Evolutionary conservation across 1,140 invertebrate genomes (phyloP), one percentile per base, ranked within the genome.

Genomic region (Bactericera cockerelli): DNA sequence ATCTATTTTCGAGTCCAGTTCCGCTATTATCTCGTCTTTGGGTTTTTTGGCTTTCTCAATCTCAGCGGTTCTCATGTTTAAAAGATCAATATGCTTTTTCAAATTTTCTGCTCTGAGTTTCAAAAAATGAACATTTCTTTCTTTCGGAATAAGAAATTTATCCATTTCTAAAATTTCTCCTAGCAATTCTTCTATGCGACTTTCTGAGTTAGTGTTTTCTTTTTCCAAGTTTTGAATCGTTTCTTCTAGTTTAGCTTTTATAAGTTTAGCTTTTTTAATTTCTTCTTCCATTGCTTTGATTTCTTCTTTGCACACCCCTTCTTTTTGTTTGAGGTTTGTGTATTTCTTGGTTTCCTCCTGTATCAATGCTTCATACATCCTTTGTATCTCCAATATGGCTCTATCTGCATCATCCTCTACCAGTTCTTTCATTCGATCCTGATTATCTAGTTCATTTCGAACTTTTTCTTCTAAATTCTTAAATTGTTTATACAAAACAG

Each of bases 11-110:
- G 4, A 6, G 11, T 56, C 24, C 14, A 24, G 75, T 76, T 55
- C 71, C 72, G 16, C 71, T 70, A 1, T 73, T 69, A 31, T 70
- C 62, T 58, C 67, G 22, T 49, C 42, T 49, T 49, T 49, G n/a
- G 60, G 56, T 68, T 63, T 59, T 65, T 57, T 42, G 68, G 67
- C 24, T 61, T 63, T 24, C 63, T 56, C 42, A 6, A 49, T 4
- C 22, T 49, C 42, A 3, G n/a, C 42, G 19, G 6, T 49, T 49
- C 19, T 49, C 42, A 49, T 49, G 6, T 49, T 49, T 16, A 49
- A 6, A 19, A 49, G 6, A 6, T 22, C 8, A 49, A 49, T 4
- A 6, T 49, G 4, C 42, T 49, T 6, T 49, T 49, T 22, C n/a
- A 49, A 49, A 19, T 8, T 16, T 19, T 49, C n/a, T 49, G 22